Evolutionary conservation across 2,797 vertebrate species (phyloP).

Genomic region (Crossoptilon crossoptilon): DNA sequence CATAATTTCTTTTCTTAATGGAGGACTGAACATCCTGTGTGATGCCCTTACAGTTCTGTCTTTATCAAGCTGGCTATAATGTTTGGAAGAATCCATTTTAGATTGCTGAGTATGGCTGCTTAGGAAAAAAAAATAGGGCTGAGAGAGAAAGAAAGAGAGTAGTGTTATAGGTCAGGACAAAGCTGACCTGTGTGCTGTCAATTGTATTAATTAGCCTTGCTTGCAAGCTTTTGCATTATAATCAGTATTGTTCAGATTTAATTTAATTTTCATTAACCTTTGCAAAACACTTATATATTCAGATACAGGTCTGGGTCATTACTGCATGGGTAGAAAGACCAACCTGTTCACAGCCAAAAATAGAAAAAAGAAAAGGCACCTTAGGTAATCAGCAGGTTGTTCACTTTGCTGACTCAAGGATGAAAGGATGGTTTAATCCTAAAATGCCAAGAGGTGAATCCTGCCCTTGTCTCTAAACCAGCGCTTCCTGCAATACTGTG

Average conservation of each 20-base stretch:
- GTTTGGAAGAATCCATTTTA: background rate
- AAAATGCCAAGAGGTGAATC: background rate
- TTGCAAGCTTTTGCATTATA: conserved; percentile 14
- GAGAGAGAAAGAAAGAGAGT: background rate
- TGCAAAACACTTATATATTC: conserved; percentile 13
- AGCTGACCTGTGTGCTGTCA: background rate
- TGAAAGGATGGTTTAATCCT: background rate
- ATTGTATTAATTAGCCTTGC: conserved; percentile 28
- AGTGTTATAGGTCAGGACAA: background rate
- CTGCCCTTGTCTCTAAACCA: background rate
- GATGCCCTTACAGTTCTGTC: background rate
- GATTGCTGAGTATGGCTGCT: background rate
- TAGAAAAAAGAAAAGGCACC: background rate
- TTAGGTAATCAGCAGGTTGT: background rate
- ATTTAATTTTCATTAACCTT: conserved; percentile 54
- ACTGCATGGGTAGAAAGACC: background rate
- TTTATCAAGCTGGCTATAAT: background rate
- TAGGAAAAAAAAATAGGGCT: background rate
- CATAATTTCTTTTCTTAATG: background rate
- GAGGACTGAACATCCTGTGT: background rate
- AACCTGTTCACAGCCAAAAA: conserved; percentile 5
- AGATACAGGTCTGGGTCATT: background rate
- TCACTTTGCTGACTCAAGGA: background rate
- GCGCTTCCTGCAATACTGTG: background rate
- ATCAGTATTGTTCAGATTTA: conserved; percentile 28